Evolutionary conservation across 2,797 vertebrate species (phyloP).

Genomic region (Tinamus major): DNA sequence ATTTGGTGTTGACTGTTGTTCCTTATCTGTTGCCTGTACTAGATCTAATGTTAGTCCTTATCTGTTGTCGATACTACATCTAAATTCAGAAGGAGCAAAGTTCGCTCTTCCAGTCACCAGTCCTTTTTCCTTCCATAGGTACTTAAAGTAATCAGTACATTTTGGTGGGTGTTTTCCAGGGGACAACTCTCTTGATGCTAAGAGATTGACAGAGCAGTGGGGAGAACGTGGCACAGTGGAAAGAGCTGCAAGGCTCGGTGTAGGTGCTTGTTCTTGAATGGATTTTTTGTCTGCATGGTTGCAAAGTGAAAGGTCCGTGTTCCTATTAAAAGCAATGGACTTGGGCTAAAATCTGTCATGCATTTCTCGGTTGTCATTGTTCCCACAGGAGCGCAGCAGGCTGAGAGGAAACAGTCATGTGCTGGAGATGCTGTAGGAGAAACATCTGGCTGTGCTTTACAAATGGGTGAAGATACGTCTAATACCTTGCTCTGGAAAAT

Average conservation of each 20-base stretch:
- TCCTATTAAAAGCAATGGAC: background rate
- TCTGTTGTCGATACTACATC: background rate
- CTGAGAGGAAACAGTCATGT: background rate
- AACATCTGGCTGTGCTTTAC: background rate
- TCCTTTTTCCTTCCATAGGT: background rate
- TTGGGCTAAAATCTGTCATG: background rate
- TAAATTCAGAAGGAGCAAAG: conserved; percentile 47
- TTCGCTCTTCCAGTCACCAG: conserved; percentile 1
- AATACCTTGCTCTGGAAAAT: background rate
- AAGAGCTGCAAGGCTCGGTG: background rate
- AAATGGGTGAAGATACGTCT: background rate
- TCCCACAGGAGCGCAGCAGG: background rate
- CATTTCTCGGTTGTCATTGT: background rate
- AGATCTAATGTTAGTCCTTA: conserved; percentile 8
- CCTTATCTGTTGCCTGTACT: conserved; percentile 12
- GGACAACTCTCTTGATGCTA: background rate
- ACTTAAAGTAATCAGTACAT: too few species aligned
- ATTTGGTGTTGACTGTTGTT: background rate
- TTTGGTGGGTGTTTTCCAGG: background rate
- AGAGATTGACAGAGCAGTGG: background rate
- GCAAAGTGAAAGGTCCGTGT: fast-evolving
- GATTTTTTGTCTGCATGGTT: background rate
- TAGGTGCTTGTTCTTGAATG: background rate
- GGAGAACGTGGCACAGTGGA: background rate
- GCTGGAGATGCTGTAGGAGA: background rate